Percentiles rank a stretch among this genome's conserved stretches.
Conservation (phyloP, 2,888 invertebrate genomes). For the Steinernema hermaphroditum region DNA sequence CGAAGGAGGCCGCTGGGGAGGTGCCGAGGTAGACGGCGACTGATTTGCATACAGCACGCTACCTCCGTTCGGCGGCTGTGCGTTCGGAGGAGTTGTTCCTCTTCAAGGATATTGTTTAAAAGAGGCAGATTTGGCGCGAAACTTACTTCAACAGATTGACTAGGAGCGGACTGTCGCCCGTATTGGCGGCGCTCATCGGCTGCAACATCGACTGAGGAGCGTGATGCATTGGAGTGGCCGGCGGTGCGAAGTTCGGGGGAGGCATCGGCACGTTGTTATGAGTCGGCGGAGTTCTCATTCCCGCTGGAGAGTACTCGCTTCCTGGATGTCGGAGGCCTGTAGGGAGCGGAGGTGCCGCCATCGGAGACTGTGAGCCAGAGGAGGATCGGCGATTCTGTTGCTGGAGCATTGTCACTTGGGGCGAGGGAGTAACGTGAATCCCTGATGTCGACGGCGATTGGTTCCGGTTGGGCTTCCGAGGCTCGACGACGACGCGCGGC, state of each 20-base stretch:
- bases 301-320: constrained; percentile 23
- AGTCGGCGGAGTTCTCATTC: constrained; percentile 9
- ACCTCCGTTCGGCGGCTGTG: constrained; percentile 11
- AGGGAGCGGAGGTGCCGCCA: constrained; percentile 23
- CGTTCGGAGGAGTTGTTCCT: constrained; percentile 27
- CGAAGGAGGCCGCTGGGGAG: constrained; percentile 14
- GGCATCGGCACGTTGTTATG: background rate
- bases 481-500: background rate
- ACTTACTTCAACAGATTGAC: constrained; percentile 27
- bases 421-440: background rate
- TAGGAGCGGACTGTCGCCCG: constrained; percentile 27
- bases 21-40: constrained; percentile 20
- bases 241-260: constrained; percentile 11
- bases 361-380: constrained; percentile 16
- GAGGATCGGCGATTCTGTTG: constrained; percentile 21
- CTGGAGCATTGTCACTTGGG: constrained; percentile 25
- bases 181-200: constrained; percentile 1
- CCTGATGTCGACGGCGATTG: background rate
- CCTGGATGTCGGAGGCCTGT: background rate
- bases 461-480: background rate
- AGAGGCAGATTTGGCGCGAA: constrained; percentile 6
- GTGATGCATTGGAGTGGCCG: constrained; percentile 11
- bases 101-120: background rate
- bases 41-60: constrained; percentile 26
- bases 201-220: background rate